Conservation (phyloP, 2,113 vertebrate species). For the Hyla sarda region DNA sequence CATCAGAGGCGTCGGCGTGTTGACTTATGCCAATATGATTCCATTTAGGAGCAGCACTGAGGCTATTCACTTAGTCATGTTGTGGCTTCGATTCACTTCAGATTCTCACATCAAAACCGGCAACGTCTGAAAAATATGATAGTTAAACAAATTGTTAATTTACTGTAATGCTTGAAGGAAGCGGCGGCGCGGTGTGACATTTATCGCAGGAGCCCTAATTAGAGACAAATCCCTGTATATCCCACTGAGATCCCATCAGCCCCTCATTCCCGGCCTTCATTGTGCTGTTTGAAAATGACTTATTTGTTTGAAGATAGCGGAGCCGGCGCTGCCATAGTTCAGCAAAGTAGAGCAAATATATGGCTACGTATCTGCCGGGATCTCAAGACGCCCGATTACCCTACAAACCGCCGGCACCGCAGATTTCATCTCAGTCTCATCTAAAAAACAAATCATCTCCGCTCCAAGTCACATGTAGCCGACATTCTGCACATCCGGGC, state of each 20-base stretch:
- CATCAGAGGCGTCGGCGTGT: constrained; percentile 18
- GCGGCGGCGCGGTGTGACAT: constrained; percentile 57
- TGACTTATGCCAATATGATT: constrained; percentile 50
- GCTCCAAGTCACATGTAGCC: constrained; percentile 7
- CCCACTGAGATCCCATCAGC: constrained; percentile 55
- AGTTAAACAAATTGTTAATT: constrained; percentile 64
- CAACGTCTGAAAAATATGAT: constrained; percentile 53
- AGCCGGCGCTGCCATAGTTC: constrained; percentile 40
- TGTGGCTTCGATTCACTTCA: neutral
- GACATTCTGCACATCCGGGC: neutral
- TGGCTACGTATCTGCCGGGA: neutral
- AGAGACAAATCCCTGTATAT: constrained; percentile 62
- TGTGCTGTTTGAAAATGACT: constrained; percentile 54
- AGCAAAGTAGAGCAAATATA: constrained; percentile 49
- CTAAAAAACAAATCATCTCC: constrained; percentile 31
- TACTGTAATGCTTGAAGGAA: constrained; percentile 60
- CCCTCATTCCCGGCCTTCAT: constrained; percentile 55
- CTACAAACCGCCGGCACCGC: neutral
- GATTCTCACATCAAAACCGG: constrained; percentile 58
- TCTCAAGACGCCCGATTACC: constrained; percentile 3
- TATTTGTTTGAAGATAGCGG: no score
- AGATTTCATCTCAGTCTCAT: constrained; percentile 27
- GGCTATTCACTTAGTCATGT: constrained; percentile 41
- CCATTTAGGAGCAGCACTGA: no score
- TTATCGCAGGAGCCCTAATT: constrained; percentile 62